A percentile compares a stretch with the other conserved stretches of the same genome.
phyloP scores from a whole-genome alignment of 1,140 invertebrate species.

The Lepidurus packardi region DNA sequence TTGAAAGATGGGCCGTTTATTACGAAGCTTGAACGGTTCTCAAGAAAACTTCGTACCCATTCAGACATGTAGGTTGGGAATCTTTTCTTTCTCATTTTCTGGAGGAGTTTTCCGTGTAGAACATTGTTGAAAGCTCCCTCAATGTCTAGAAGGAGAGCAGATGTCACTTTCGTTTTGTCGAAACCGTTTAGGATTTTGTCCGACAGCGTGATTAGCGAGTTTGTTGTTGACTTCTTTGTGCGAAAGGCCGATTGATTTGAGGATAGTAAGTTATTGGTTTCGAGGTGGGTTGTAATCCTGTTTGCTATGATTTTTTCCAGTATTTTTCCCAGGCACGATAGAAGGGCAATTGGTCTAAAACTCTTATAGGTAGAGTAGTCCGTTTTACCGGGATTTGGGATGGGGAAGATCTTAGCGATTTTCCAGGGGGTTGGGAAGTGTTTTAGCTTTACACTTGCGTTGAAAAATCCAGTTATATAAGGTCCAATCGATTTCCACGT shows the following conservation, averaged over 20 bases:
- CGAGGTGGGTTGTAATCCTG: neutral
- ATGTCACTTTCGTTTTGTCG: constrained; percentile 25
- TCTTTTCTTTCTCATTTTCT: neutral
- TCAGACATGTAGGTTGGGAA: neutral
- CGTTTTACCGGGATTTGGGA: constrained; percentile 11
- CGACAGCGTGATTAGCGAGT: neutral
- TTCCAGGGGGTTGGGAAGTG: constrained; percentile 27
- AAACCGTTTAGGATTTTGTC: constrained; percentile 27
- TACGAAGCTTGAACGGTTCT: neutral
- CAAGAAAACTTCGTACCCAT: neutral
- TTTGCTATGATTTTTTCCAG: constrained; percentile 23
- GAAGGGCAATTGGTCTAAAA: constrained; percentile 16
- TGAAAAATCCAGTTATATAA: constrained; percentile 14
- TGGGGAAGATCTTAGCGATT: neutral
- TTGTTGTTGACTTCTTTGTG: constrained; percentile 2
- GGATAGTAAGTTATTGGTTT: constrained; percentile 16
- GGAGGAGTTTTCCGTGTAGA: neutral
- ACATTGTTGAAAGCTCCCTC: constrained; percentile 27
- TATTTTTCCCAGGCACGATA: constrained; percentile 15
- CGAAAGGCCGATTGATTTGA: constrained; percentile 20
- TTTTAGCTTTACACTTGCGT: neutral
- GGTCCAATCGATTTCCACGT: neutral
- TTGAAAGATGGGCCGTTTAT: neutral
- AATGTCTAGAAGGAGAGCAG: constrained; percentile 14
- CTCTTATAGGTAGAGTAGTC: constrained; percentile 5